Conservation (phyloP, 2,113 vertebrate species). For the Cyanistes caeruleus region DNA sequence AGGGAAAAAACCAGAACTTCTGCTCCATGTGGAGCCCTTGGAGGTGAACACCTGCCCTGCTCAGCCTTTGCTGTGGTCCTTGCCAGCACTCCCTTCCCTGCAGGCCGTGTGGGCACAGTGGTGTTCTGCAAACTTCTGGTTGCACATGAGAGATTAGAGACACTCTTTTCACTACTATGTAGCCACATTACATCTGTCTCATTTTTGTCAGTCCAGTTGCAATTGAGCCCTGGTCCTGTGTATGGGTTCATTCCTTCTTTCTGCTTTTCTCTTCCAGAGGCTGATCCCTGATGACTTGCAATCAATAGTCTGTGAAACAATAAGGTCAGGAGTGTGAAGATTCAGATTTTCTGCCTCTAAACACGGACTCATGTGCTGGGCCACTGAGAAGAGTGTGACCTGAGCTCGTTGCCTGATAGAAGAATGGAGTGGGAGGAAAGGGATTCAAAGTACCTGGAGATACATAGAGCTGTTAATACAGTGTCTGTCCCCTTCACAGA, state of each 20-base stretch:
- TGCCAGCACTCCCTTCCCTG: not conserved
- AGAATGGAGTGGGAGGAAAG: not conserved
- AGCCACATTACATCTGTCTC: conserved; percentile 23
- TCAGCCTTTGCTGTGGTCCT: not conserved
- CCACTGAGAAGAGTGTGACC: conserved; percentile 66
- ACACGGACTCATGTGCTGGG: conserved; percentile 19
- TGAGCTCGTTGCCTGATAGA: conserved; percentile 40
- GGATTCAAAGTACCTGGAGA: not conserved
- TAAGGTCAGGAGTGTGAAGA: conserved; percentile 46
- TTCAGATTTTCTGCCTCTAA: conserved; percentile 64
- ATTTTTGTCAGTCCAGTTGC: not conserved
- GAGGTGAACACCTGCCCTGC: not conserved
- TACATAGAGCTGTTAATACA: not conserved
- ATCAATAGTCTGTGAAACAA: conserved; percentile 69
- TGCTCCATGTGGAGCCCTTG: not conserved
- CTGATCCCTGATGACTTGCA: conserved; percentile 43
- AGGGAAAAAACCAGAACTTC: not conserved
- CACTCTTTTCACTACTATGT: not conserved
- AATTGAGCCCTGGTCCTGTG: not conserved
- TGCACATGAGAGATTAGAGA: not conserved
- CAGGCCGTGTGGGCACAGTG: not conserved
- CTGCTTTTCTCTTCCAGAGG: conserved; percentile 44
- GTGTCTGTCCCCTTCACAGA: not conserved
- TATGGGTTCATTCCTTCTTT: not conserved
- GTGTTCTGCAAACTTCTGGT: not conserved